These are phyloP conservation scores for Thaumatotibia leucotreta DNA, from an alignment of 1,140 invertebrate genomes.

Conservation along the genomic window DNA sequence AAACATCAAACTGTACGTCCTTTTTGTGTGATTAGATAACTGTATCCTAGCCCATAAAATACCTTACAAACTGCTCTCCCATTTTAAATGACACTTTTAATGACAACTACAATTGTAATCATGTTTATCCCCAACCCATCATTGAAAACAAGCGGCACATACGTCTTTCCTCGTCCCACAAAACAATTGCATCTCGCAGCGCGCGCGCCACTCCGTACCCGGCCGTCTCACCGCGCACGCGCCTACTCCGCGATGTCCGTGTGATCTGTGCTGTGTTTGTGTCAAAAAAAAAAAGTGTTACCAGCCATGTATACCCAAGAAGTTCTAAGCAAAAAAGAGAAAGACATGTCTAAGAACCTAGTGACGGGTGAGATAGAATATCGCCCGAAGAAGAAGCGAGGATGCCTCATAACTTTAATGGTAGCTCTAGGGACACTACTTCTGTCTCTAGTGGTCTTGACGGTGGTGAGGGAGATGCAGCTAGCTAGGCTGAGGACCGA, in stretches of 20 bases:
- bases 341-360: slow-evolving; percentile 64
- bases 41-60: too few relatives aligned
- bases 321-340: slow-evolving; percentile 48
- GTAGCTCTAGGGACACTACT: slow-evolving; percentile 34
- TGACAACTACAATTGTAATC: too few relatives aligned
- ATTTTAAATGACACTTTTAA: too few relatives aligned
- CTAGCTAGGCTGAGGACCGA: slow-evolving; percentile 43
- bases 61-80: too few relatives aligned
- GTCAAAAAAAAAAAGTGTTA: slow-evolving; percentile 54
- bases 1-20: too few relatives aligned
- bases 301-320: slow-evolving; percentile 60
- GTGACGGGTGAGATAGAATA: slow-evolving; percentile 64
- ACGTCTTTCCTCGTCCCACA: neutral
- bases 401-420: slow-evolving; percentile 37
- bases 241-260: slow-evolving; percentile 30
- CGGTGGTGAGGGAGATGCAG: slow-evolving; percentile 52
- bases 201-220: slow-evolving; percentile 36
- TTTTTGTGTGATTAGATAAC: too few relatives aligned
- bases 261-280: slow-evolving; percentile 50
- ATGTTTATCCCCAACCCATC: too few relatives aligned
- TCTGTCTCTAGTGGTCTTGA: slow-evolving; percentile 47
- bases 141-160: neutral
- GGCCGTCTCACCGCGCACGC: slow-evolving; percentile 39
- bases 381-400: slow-evolving; percentile 34
- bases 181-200: slow-evolving; percentile 25